Base-by-base conservation (phyloP, 2,888 invertebrate species). In the Dynastes tityus region DNA sequence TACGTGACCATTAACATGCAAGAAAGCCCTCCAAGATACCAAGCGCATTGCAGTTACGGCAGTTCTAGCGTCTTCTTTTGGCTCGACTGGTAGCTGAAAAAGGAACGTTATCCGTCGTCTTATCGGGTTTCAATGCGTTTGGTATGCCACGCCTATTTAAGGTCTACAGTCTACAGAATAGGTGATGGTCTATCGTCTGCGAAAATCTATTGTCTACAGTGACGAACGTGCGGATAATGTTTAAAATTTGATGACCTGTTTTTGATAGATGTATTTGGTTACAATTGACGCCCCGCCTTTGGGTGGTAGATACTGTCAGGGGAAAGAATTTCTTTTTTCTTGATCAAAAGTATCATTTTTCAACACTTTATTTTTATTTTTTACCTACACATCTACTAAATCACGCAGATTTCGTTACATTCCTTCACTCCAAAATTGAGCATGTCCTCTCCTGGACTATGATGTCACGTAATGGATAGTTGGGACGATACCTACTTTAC, bases 1-100 rank as follows among this genome's bases (percentile, higher is more conserved):
- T 32, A 68, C 68, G 68, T 68, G 68, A 68, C 51, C 29, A 68
- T 68, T 51, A 51, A 68, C 68, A 68, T 68, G 68, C 51, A 51
- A 51, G 68, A 29, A 8, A 40, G 4, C 5, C 6, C 9, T 40
- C 40, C 5, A 40, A 37, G 37, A 65, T 40, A 37, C 37, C 4
- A 16, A 1, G 11, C 45, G 65, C n/a, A 40, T 11, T 68, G 68
- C 68, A 51, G 68, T 32, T 68, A 68, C 49, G 68, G 68, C 53
- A 32, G 11, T 32, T 11, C 13, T 63, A 63, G 27, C 63, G 9
- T 63, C 63, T 63, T 29, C 63, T 63, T 63, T 63, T 63, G 63
- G 29, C 13, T 51, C 27, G 27, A 27, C 51, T 68, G 29, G 22
- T 29, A 67, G 51, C 68, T 68, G 22, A 29, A 51, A 68, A 68